phyloP scores from a whole-genome alignment of 2,888 invertebrate species.

The Prosopocoilus inquinatus region DNA sequence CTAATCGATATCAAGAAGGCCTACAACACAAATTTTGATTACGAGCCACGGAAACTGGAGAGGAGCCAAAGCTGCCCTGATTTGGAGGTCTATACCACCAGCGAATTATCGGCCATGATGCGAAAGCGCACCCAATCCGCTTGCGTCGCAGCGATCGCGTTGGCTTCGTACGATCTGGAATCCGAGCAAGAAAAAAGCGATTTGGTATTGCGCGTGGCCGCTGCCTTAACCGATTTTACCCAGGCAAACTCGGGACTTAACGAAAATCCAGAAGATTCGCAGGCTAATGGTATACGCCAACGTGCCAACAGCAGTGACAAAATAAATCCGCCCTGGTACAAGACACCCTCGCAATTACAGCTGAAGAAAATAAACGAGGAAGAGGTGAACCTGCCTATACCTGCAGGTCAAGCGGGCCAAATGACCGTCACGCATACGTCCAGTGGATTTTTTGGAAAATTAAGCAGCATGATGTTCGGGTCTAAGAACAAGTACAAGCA shows the following conservation, averaged over 20 bases:
- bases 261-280: slow-evolving; percentile 47
- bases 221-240: slow-evolving; percentile 66
- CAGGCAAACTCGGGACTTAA: slow-evolving; percentile 48
- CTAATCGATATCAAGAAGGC: slow-evolving; percentile 74
- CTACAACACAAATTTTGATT: slow-evolving; percentile 62
- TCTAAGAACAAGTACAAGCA: slow-evolving; percentile 23
- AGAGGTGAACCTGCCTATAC: slow-evolving; percentile 28
- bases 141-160: slow-evolving; percentile 48
- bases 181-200: slow-evolving; percentile 74
- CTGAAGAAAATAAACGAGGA: slow-evolving; percentile 52
- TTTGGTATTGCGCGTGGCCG: slow-evolving; percentile 72
- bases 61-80: slow-evolving; percentile 72
- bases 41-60: slow-evolving; percentile 45
- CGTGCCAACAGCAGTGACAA: slow-evolving; percentile 42
- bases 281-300: slow-evolving; percentile 53
- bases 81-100: slow-evolving; percentile 57
- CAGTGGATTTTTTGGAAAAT: slow-evolving; percentile 29
- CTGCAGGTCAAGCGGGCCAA: slow-evolving; percentile 22
- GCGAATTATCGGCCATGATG: slow-evolving; percentile 49
- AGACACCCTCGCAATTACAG: slow-evolving; percentile 61
- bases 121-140: slow-evolving; percentile 64
- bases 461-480: slow-evolving; percentile 32
- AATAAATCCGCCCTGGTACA: slow-evolving; percentile 64
- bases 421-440: slow-evolving; percentile 19
- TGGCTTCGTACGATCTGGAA: slow-evolving; percentile 71